Conservation (phyloP, 2,797 vertebrate species). For the Amazona finschi region DNA sequence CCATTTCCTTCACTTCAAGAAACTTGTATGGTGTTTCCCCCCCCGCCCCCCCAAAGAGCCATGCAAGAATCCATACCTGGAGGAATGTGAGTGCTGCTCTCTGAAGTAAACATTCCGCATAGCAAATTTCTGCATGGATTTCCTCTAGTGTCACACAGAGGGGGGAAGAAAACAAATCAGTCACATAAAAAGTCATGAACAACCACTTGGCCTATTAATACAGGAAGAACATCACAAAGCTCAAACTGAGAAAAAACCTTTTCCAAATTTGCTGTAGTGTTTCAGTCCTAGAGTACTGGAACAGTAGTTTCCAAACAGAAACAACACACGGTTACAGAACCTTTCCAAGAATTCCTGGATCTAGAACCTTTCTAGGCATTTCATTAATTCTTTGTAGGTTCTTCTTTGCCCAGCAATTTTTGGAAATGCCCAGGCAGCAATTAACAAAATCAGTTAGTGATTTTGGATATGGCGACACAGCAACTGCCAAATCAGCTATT, state of each 20-base stretch:
- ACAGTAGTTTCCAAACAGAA: background rate
- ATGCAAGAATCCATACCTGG: slow-evolving; percentile 79
- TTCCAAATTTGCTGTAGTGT: background rate
- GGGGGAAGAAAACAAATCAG: background rate
- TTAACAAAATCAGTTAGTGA: background rate
- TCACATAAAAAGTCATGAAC: background rate
- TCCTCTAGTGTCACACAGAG: slow-evolving; percentile 80
- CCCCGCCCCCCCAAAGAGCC: background rate
- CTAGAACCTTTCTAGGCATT: background rate
- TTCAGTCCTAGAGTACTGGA: background rate
- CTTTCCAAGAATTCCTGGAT: background rate
- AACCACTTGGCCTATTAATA: background rate
- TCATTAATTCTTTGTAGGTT: background rate
- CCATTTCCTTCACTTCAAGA: background rate
- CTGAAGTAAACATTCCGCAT: slow-evolving; percentile 96
- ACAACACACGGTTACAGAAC: background rate
- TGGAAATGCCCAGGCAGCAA: background rate
- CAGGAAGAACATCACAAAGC: background rate
- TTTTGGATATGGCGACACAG: background rate
- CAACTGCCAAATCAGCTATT: background rate
- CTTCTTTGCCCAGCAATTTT: background rate
- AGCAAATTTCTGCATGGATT: slow-evolving; percentile 96
- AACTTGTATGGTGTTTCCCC: background rate
- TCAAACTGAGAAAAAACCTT: background rate
- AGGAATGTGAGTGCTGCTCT: slow-evolving; percentile 96